These are phyloP conservation scores for Frieseomelitta varia DNA, from an alignment of 1,140 invertebrate genomes.

Conservation along the genomic window DNA sequence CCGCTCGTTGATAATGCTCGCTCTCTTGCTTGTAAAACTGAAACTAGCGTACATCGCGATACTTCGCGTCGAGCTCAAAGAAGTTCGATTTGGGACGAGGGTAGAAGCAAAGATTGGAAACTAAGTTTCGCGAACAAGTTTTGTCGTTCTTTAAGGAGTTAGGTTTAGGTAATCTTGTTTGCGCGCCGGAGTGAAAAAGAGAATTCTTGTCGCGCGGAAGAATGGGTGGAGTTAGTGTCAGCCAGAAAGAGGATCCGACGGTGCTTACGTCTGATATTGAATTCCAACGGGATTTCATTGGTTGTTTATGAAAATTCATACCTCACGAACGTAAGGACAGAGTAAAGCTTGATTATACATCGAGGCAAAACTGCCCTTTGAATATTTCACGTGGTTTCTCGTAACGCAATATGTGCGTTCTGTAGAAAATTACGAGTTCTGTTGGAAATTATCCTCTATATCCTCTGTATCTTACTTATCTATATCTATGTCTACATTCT, in stretches of 20 bases:
- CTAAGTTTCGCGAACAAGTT: neutral
- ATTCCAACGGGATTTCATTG: no score
- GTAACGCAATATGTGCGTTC: no score
- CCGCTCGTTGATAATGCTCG: slow-evolving; percentile 37
- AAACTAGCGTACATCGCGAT: neutral
- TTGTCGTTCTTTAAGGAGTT: neutral
- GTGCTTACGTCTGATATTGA: neutral
- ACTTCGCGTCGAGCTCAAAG: neutral
- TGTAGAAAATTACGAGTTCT: no score
- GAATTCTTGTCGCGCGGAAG: neutral
- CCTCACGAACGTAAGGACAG: no score
- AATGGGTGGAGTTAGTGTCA: neutral
- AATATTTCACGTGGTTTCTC: no score
- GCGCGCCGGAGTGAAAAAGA: neutral
- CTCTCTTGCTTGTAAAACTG: neutral
- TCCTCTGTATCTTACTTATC: no score
- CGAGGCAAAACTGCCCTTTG: no score
- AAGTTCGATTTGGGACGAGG: neutral
- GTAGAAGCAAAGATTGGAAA: neutral
- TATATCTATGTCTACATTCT: neutral
- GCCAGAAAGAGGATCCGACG: neutral
- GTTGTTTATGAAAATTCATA: no score
- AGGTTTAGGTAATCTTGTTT: neutral
- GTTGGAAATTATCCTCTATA: neutral
- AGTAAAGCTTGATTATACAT: no score